Evolutionary conservation across 2,888 invertebrate species (phyloP), one percentile per base, ranked within the genome.

Genomic region (Lasioglossum lativentre): DNA sequence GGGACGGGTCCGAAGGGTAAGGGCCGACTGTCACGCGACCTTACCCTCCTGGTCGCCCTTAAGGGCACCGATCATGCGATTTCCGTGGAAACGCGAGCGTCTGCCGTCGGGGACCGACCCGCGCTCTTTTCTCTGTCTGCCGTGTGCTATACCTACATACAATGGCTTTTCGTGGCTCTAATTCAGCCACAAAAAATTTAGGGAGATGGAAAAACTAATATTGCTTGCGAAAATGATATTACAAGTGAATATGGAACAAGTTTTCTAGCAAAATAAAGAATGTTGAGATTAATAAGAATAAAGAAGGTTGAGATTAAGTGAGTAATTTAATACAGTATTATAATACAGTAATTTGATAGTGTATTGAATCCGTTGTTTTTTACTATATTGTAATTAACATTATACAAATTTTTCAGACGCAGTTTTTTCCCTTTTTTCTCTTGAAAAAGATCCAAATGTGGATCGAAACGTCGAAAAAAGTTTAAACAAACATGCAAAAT

Each of bases 1-100:
- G 82, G 83, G 73, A 78, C 82, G 85, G 81, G 78, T 80, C 68
- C 78, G 56, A 77, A 83, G 42, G 71, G 74, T 86, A 91, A 92
- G 88, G 85, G 82, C 86, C 82, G 73, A 76, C 80, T 52, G 84
- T 86, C 92, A 92, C 92, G 92, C 92, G 87, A 92, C 86, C 86
- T 88, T 90, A 86, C 89, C 73, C 88, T 59, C 19, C 63, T 66
- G 84, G 84, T 10, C 87, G 87, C 85, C 89, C 88, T 90, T 88
- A 88, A 90, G 79, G 63, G 75, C 74, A 81, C 66, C 75, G 89
- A 90, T 87, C 91, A 87, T 86, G 88, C 91, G 77, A 91, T 79
- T 82, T 73, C 74, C 84, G 59, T 59, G 75, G 78, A 82, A 59
- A 80, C 86, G 34, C 34, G 52, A 42, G 68, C 70, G 81, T 83